Evolutionary conservation across 2,888 invertebrate species (phyloP), one percentile per base, ranked within the genome.

Genomic region (Leptinotarsa haldemani): DNA sequence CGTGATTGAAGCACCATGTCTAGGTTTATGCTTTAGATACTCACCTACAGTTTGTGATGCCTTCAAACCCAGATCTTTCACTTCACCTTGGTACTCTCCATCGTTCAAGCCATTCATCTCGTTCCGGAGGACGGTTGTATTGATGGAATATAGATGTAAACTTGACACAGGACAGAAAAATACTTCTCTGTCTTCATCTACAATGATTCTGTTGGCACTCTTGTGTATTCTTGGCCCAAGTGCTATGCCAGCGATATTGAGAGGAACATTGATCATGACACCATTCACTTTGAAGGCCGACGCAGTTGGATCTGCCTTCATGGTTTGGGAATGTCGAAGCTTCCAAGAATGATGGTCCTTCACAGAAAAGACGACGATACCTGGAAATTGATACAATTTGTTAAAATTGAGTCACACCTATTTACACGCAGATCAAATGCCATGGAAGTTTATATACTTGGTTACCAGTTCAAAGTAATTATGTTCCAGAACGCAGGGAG

Each of bases 101-200:
- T 77, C 78, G 15, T 82, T 81, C 4, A 85, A 80, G 0, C 87
- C 86, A 40, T 89, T 83, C 4, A 89, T 87, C 73, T 91, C 90
- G 78, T 91, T 90, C 71, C 90, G 90, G 22, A 94, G 85, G 25
- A 90, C 87, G 0, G 90, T 90, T 0, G 92, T 91, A 56, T 91
- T 90, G 25, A 94, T 87, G 0, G 93, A 90, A 82, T 91, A 94
- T 15, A 94, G 83, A 80, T 91, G 90, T 78, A 89, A 91, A 80
- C 94, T 93, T 4, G 93, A 92, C 12, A 94, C 83, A 0, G 94
- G 93, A 65, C 90, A 90, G 85, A 91, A 94, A 85, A 91, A 94
- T 1, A 71, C 89, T 79, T 90, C 90, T 48, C 87, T 79, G 48
- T 85, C 86, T 46, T 84, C 83, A 63, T 80, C 83, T 5, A 86